Evolutionary conservation across 30 jellyfish, hydroid and myxozoan genomes (phyloP), one percentile per base, ranked within the genome.

Genomic region (Hydra vulgaris): DNA sequence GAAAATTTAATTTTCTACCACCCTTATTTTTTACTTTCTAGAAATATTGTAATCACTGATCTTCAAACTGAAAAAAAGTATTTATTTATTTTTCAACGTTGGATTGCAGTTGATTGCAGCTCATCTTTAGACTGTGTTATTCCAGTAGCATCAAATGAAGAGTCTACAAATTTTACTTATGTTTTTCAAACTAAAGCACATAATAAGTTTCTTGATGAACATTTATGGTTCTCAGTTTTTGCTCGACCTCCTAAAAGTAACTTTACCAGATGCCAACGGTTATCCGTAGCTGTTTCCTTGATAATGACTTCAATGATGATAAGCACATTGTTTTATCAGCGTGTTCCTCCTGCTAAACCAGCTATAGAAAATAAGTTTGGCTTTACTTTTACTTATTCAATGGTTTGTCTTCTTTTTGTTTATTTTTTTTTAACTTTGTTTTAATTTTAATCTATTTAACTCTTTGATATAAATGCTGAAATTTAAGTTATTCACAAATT

Each of bases 211-310:
- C 56, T 86, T n/a, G 99, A 93, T 74, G 23, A 85, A 21, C 99
- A 93, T 74, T 61, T 93, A 16, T 93, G 99, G 99, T 93, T 87
- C 71, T 93, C 99, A 18, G 83, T 93, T 26, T 93, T 87, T 83
- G 99, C 95, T 15, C 95, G 99, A 18, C 95, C 99, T 70, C 96
- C 99, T 26, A 79, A 96, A 19, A 87, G 96, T 77, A 82, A 88
- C 23, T 93, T 93, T 77, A 93, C 99, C 17, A 89, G 99, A 0
- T 79, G 89, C 27, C 96, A 93, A 70, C 74, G 99, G 66, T 77
- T 93, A 67, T 89, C 96, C 0, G 95, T 95, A 26, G 95, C 96
- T 25, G 61, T 87, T 79, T 83, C 94, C 0, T 70, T 93, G 84
- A 83, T 93, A 27, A 82, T 93, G 93, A 84, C 96, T 8, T 78